Conservation (phyloP, 1,140 invertebrate genomes). For the Euglossa dilemma region DNA sequence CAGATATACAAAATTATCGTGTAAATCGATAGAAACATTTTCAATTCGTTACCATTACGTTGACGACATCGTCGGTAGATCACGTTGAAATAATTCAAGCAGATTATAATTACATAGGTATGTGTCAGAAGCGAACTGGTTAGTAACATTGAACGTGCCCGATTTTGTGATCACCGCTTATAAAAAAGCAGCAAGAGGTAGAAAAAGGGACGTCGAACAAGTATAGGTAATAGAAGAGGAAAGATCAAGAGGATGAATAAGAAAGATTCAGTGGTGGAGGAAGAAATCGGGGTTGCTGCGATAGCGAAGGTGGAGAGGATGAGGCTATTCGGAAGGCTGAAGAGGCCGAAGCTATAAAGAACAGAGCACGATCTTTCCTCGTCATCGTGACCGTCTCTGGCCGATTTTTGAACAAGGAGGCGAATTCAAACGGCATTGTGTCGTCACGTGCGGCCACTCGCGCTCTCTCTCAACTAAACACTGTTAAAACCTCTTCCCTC, state of each 20-base stretch:
- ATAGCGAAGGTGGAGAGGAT: conserved; percentile 71
- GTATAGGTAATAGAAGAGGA: conserved; percentile 8
- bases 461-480: conserved; percentile 50
- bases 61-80: not conserved
- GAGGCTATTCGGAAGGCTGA: conserved; percentile 32
- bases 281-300: conserved; percentile 73
- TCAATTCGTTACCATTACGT: not conserved
- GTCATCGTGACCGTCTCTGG: conserved; percentile 41
- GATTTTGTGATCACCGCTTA: conserved; percentile 17
- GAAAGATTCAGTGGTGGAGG: conserved; percentile 30
- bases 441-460: conserved; percentile 79
- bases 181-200: not conserved
- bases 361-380: conserved; percentile 55
- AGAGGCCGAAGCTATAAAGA: conserved; percentile 51
- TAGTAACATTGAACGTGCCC: conserved; percentile 16
- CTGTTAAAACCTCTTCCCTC: conserved; percentile 52
- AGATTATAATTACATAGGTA: not conserved
- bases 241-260: conserved; percentile 39
- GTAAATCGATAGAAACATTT: not conserved
- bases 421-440: conserved; percentile 78
- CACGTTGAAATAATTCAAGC: not conserved
- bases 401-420: conserved; percentile 62
- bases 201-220: conserved; percentile 1
- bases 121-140: not conserved
- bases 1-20: not conserved